Evolutionary conservation across 2,888 invertebrate genomes (phyloP), one percentile per base, ranked within the genome.

Genomic region (Plemyria rubiginata): DNA sequence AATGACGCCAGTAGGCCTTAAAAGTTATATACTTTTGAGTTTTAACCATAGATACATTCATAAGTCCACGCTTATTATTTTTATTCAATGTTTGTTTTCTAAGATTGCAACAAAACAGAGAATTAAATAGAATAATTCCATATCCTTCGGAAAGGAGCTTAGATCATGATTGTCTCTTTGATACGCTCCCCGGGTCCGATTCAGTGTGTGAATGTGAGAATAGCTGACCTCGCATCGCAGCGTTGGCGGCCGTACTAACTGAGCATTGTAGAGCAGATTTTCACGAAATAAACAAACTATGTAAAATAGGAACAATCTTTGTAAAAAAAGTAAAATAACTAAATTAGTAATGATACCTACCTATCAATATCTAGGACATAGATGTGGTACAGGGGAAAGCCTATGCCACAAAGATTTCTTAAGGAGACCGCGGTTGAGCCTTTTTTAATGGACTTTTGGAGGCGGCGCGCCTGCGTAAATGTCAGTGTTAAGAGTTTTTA

Each of bases 181-280:
- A 64, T 67, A 70, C 53, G 62, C 60, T 65, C 54, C 49, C 66
- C 60, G 54, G 60, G 64, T 55, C 54, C 66, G 61, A 65, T 67
- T 62, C 65, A 65, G 66, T 54, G 67, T 71, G 68, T 68, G 65
- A 69, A 70, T 58, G 63, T 56, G 65, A 70, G 56, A 68, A 67
- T 48, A 62, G 54, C 65, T 59, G 55, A 61, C 63, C 59, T 69
- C 57, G 40, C 53, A 36, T 46, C 46, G 22, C 49, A 15, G 1
- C 16, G 46, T 48, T 43, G 52, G 32, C 59, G 53, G 32, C 53
- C 8, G 36, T 51, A 49, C 43, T 32, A 56, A 15, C 46, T 46
- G 52, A 40, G 56, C 53, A 56, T 36, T 46, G 13, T 40, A 29
- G 13, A 16, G 32, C 38, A 36, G 16, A 48, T 13, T 50, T 13